Base-by-base conservation (phyloP, 2,888 invertebrate species). In the Hylaea fasciaria region DNA sequence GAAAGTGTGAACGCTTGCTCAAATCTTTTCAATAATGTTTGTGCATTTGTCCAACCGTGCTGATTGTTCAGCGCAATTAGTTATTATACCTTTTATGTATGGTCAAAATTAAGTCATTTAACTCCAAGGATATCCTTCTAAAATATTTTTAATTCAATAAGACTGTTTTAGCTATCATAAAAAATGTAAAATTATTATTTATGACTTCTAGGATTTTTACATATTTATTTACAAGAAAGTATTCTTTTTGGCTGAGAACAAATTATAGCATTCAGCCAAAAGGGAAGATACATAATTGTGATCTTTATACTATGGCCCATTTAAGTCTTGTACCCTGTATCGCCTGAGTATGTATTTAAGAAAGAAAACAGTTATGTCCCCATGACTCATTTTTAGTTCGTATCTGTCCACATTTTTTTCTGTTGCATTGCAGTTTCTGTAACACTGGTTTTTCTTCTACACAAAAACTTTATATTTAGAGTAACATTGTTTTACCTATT, bases 1-100 rank as follows among this genome's bases (percentile, higher is more conserved):
- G 12, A 57, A 37, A 47, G 40, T 12, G 41, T 16, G 1, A 37
- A 14, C 41, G 13, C 48, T 53, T 37, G 44, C 58, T 53, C 37
- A 49, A 22, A 40, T 48, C 0, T 48, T 37, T 54, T 52, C 46
- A 29, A 13, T 39, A 40, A 13, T 37, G 37, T 35, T 49, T 50
- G 16, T 48, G 12, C 7, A 35, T n/a, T 16, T 0, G n/a, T 14
- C 29, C 43, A 50, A 41, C 17, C 39, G 9, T 37, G 58, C 53
- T 48, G 44, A 22, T 45, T 32, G 29, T 37, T 52, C 58, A 58
- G 53, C 53, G 9, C 16, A 40, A 29, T 48, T 55, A 29, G n/a
- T 28, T 9, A 44, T 16, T 39, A 12, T 44, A 44, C 16, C 37
- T 29, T 13, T 40, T 50, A 49, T 50, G 49, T 57, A 45, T 45